Evolutionary conservation across 2,113 vertebrate genomes (phyloP), one percentile per base, ranked within the genome.

Genomic region (Tenrec ecaudatus): DNA sequence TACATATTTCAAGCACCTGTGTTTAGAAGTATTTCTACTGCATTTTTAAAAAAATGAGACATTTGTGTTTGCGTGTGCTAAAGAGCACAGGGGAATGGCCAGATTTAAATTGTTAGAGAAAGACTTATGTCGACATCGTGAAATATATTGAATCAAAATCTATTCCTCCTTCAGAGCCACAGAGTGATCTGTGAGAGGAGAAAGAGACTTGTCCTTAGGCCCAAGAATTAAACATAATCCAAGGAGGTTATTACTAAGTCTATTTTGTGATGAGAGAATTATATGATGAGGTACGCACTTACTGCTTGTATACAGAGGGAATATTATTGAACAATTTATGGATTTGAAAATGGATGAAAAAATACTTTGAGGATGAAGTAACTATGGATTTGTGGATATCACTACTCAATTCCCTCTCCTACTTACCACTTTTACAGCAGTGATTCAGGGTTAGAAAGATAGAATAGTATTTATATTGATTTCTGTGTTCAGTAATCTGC

Each of bases 111-210:
- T 76, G 47, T 96, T 95, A 86, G 80, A 88, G 25, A 3, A 53
- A 79, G 82, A 75, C 64, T 93, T 95, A 75, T 82, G 79, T 68
- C 92, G 82, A 90, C 85, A 94, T 93, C 27, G 92, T 75, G 94
- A 94, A 92, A 94, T 31, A 88, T 86, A 96, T n/a, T 76, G 66
- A 93, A 86, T 92, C 38, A 57, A 80, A 92, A 93, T 95, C 57
- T 76, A 90, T 78, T 80, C 75, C 36, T 64, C 31, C 40, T 86
- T 87, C 31, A 12, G 47, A 47, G 36, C 22, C 33, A 6, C 12
- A 71, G 38, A 80, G 82, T 31, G 93, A 88, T 93, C 76, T 90
- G 38, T 80, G 33, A 27, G 80, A 71, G 58, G 71, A 69, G 71
- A 82, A 5, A 79, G 36, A 79, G 82, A 71, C 38, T 71, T 92